Evolutionary conservation across 2,888 invertebrate species (phyloP), one percentile per base, ranked within the genome.

Genomic region (Rhabditoides inermis): DNA sequence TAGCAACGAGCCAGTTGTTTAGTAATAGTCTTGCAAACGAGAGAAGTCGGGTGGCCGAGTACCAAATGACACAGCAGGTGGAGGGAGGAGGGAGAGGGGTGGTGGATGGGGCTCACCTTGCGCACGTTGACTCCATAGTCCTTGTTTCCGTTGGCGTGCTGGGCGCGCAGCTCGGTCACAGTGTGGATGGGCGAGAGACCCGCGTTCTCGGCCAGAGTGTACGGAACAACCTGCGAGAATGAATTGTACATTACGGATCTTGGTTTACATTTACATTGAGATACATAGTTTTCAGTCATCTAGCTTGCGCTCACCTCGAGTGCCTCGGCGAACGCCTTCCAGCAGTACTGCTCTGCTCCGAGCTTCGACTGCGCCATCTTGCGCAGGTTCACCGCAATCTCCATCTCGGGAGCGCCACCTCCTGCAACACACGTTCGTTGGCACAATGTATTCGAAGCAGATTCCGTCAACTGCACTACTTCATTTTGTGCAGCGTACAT

Each of bases 351-450:
- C 28, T 91, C 90, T 47, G 91, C 87, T 49, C 94, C 95, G 49
- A 86, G 83, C 46, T 68, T 69, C 1, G 86, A 84, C 72, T 90
- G 85, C 0, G 94, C 85, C 60, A 85, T 82, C 23, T 86, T 84
- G 6, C 86, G 85, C 50, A 98, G 81, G 55, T 85, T 85, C 28
- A 91, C 81, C 0, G 92, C 87, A 58, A 95, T 83, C 77, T 94
- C 91, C 60, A 90, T 92, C 82, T 98, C 98, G 3, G 95, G 92
- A 15, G 94, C 91, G 42, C 95, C 98, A 45, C 95, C 98, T 56
- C 98, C 98, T 49, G 91, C 87, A 77, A 94, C 85, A 30, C 4
- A 28, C 1, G n/a, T n/a, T n/a, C n/a, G n/a, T n/a, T n/a, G n/a
- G n/a, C n/a, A n/a, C n/a, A n/a, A n/a, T n/a, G n/a, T n/a, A n/a